Percentiles rank a stretch among this genome's conserved stretches.
Conservation (phyloP, 2,797 vertebrate genomes). For the Muraenolepis orangiensis region DNA sequence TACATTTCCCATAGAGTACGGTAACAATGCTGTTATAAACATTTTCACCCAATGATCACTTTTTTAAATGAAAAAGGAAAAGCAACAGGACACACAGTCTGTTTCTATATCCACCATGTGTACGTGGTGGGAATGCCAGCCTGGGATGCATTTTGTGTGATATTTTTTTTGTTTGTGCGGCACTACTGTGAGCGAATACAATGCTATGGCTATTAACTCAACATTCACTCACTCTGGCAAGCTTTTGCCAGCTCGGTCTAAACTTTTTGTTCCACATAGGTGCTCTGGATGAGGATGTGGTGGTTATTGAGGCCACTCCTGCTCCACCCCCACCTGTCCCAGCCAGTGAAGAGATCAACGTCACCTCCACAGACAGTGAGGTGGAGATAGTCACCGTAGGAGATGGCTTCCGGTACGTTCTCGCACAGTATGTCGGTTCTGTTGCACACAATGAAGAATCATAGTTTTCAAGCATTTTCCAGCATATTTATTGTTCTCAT, state of each 20-base stretch:
- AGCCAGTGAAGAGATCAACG: constrained; percentile 98
- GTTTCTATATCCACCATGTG: neutral
- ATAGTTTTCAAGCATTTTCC: neutral
- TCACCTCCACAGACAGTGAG: constrained; percentile 98
- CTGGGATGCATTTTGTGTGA: neutral
- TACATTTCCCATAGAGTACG: constrained; percentile 48
- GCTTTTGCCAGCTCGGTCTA: neutral
- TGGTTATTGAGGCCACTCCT: constrained; percentile 95
- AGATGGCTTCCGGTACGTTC: constrained; percentile 89
- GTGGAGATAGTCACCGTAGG: constrained; percentile 98
- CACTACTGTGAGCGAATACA: neutral
- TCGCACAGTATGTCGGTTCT: neutral
- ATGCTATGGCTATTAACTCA: neutral
- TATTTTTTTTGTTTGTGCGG: neutral
- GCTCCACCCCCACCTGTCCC: constrained; percentile 89
- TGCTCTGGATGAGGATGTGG: constrained; percentile 94
- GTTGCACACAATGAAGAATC: neutral
- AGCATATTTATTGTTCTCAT: neutral
- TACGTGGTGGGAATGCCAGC: neutral
- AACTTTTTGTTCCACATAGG: constrained; percentile 64
- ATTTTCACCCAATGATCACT: constrained; percentile 8
- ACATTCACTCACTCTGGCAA: neutral
- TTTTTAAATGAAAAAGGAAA: neutral
- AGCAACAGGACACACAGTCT: neutral
- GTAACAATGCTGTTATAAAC: constrained; percentile 36